These are phyloP conservation scores for Vireo griseus DNA, from an alignment of 2,797 vertebrate genomes.

Conservation along the genomic window DNA sequence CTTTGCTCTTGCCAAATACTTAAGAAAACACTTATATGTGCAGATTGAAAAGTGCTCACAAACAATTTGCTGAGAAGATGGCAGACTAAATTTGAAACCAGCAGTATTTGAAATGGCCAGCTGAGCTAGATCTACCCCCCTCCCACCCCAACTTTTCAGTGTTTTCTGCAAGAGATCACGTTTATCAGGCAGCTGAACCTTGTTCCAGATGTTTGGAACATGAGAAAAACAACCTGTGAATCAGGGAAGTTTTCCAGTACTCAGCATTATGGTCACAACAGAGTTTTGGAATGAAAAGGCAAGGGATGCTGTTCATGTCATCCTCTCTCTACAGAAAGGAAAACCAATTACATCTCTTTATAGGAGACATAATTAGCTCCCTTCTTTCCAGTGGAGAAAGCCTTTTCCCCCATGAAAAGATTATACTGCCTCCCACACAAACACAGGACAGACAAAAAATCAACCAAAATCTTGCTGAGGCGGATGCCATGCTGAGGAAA, in stretches of 20 bases:
- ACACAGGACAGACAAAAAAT: not conserved
- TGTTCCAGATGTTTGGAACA: constrained; percentile 23
- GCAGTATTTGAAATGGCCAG: constrained; percentile 9
- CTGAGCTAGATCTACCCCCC: not conserved
- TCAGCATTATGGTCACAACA: not conserved
- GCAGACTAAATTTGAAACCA: constrained; percentile 17
- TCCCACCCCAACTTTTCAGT: not conserved
- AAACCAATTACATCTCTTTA: not conserved
- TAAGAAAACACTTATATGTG: not conserved
- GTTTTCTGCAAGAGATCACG: constrained; percentile 13
- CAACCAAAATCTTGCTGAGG: not conserved
- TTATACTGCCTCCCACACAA: constrained; percentile 6
- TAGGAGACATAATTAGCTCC: constrained; percentile 20
- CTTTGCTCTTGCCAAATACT: not conserved
- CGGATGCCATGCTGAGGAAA: not conserved
- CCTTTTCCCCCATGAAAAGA: not conserved
- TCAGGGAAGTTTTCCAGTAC: not conserved
- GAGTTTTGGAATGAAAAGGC: constrained; percentile 40
- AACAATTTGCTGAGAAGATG: not conserved
- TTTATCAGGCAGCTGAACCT: constrained; percentile 41
- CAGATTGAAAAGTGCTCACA: not conserved
- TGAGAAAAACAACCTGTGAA: constrained; percentile 9
- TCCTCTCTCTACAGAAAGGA: constrained; percentile 19
- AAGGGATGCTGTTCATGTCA: constrained; percentile 3
- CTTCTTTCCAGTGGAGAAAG: constrained; percentile 13